These are phyloP conservation scores for Cephus nigrinus DNA, from an alignment of 2,888 invertebrate species.

Conservation along the genomic window DNA sequence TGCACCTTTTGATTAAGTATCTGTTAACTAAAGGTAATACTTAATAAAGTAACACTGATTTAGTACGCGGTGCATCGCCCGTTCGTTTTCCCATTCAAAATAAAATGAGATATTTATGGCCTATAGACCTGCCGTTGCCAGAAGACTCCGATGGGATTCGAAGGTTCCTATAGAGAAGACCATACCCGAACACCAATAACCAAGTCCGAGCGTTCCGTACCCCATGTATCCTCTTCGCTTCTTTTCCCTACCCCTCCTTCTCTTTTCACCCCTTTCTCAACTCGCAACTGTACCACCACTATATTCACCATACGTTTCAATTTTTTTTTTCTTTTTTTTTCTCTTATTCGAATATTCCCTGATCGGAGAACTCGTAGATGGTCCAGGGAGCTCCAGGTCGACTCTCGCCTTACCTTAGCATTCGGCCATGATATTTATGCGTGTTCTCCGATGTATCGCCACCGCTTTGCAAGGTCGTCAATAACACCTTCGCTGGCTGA, in stretches of 20 bases:
- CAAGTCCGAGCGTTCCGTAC: not conserved
- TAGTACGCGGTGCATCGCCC: constrained; percentile 51
- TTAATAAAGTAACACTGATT: constrained; percentile 67
- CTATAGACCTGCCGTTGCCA: constrained; percentile 16
- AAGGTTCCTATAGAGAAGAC: constrained; percentile 22
- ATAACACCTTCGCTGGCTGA: constrained; percentile 50
- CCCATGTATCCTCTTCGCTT: constrained; percentile 16
- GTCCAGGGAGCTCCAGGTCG: constrained; percentile 17
- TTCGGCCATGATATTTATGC: constrained; percentile 44
- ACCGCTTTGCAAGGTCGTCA: constrained; percentile 51
- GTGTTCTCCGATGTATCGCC: constrained; percentile 52
- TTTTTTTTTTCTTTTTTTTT: not conserved
- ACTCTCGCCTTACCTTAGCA: constrained; percentile 17
- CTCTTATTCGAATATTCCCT: constrained; percentile 5
- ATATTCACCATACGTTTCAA: constrained; percentile 2
- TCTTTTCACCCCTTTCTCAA: constrained; percentile 17
- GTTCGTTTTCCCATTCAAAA: constrained; percentile 65
- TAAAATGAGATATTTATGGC: constrained; percentile 65
- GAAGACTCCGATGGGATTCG: constrained; percentile 36
- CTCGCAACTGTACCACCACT: constrained; percentile 18
- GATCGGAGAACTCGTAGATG: constrained; percentile 14
- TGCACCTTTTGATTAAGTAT: constrained; percentile 67
- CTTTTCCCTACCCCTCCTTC: constrained; percentile 12
- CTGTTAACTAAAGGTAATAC: constrained; percentile 67
- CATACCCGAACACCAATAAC: not conserved